Evolutionary conservation across 1,140 invertebrate genomes (phyloP), one percentile per base, ranked within the genome.

Genomic region (Bombus fervidus): DNA sequence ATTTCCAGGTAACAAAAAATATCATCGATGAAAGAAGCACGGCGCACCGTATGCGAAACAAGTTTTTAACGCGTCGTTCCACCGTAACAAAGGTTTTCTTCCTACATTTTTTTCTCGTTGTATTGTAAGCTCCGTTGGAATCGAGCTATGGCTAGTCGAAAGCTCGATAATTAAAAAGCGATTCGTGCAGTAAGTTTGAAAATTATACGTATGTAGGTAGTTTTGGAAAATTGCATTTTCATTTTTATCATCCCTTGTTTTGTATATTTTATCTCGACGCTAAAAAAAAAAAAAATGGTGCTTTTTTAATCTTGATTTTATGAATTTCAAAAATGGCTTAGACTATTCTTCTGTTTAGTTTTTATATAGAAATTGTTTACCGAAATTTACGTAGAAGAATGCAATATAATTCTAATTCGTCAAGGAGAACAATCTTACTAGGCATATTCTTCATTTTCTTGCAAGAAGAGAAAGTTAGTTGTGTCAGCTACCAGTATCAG

Each of bases 1-100:
- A 75, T 78, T 82, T 88, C 75, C 77, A 83, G 73, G 81, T 86
- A 89, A 72, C 80, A 62, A 82, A 83, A 87, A 81, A 78, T 73
- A 64, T 15, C 28, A 18, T 3, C 43, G 57, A 68, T 81, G 31
- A 69, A 73, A 81, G 83, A 72, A 87, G 77, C 64, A 18, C 25
- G 43, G 18, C 9, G 28, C 62, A 25, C 22, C n/a, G 37, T 37
- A n/a, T 43, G 28, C 39, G 53, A 80, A 80, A 80, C 34, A 47
- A 62, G 39, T 34, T 73, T 80, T 80, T 64, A 34, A 57, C 5
- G 22, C 71, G n/a, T n/a, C 9, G 22, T 62, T 6, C 39, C n/a
- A 34, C 37, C 39, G 13, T 43, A 74, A 72, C 31, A 5, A 10
- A 34, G 3, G 9, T 37, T 64, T n/a, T 39, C 64, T 43, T 25